Evolutionary conservation across 2,888 invertebrate species (phyloP).

Genomic region (Lordiphosa fenestrarum): DNA sequence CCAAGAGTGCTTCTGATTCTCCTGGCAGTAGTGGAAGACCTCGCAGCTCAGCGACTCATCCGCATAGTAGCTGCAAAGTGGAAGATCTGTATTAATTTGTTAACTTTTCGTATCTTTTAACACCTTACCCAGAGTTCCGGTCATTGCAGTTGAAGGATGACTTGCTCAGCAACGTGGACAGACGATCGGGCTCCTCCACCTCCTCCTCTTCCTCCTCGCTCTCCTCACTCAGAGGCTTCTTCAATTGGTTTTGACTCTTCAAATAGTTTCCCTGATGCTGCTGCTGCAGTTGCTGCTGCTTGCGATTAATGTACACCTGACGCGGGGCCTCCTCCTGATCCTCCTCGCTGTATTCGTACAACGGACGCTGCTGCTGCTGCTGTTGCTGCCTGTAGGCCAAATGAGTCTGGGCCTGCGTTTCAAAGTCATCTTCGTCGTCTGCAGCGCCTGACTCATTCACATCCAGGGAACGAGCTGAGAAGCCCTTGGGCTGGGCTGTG

Average conservation of each 20-base stretch:
- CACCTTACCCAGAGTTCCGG: constrained; percentile 87
- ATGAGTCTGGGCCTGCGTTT: constrained; percentile 80
- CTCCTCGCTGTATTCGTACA: constrained; percentile 79
- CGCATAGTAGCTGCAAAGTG: constrained; percentile 86
- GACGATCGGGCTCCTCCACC: constrained; percentile 92
- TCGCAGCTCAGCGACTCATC: constrained; percentile 93
- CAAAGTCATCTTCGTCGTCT: constrained; percentile 76
- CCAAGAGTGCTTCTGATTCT: constrained; percentile 94
- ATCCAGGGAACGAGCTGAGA: constrained; percentile 73
- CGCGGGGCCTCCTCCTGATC: constrained; percentile 78
- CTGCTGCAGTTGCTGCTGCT: constrained; percentile 56
- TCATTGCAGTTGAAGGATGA: constrained; percentile 91
- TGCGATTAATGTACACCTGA: constrained; percentile 74
- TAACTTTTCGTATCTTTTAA: too few species aligned
- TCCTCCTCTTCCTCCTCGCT: constrained; percentile 88
- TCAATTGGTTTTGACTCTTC: constrained; percentile 52
- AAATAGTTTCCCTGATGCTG: constrained; percentile 58
- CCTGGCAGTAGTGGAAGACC: constrained; percentile 96
- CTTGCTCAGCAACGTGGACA: constrained; percentile 88
- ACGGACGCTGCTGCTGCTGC: constrained; percentile 63
- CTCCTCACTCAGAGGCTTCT: constrained; percentile 81
- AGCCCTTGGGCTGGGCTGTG: constrained; percentile 76
- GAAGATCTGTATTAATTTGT: too few species aligned
- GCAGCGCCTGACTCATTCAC: constrained; percentile 58
- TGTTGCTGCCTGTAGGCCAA: constrained; percentile 74